phyloP scores from a whole-genome alignment of 2,113 vertebrate genomes.

The Leptodactylus fuscus region DNA sequence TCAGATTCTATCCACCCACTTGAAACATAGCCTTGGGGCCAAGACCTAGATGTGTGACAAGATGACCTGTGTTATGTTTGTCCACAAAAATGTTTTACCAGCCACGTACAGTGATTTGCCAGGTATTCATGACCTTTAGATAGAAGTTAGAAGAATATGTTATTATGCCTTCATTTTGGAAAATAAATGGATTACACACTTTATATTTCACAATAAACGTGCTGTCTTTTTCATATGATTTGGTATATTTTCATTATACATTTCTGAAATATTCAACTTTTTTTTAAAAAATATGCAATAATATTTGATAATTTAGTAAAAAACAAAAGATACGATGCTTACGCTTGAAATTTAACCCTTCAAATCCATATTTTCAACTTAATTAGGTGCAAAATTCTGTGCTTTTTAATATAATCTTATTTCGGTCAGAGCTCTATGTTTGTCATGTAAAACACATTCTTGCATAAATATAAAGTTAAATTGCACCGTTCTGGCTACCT shows the following conservation, averaged over 20 bases:
- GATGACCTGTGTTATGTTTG: conserved; percentile 74
- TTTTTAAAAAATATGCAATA: too few species aligned
- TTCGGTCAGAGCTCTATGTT: neutral
- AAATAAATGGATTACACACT: neutral
- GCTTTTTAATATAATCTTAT: neutral
- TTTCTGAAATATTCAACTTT: too few species aligned
- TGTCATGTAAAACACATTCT: neutral
- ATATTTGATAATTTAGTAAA: too few species aligned
- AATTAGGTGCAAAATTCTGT: neutral
- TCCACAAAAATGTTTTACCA: conserved; percentile 81
- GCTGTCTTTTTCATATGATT: too few species aligned
- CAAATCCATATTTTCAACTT: neutral
- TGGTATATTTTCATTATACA: too few species aligned
- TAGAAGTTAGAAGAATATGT: neutral
- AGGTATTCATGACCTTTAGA: conserved; percentile 67
- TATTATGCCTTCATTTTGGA: conserved; percentile 5
- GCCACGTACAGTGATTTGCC: conserved; percentile 76
- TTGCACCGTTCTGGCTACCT: too few species aligned
- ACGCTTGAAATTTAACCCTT: neutral
- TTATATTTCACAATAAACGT: neutral
- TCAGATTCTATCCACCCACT: conserved; percentile 71
- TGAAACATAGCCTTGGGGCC: conserved; percentile 77
- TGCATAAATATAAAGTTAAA: neutral
- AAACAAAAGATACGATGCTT: neutral
- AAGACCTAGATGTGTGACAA: conserved; percentile 80